These are phyloP conservation scores for Myathropa florea DNA, from an alignment of 2,888 invertebrate species.

Conservation along the genomic window DNA sequence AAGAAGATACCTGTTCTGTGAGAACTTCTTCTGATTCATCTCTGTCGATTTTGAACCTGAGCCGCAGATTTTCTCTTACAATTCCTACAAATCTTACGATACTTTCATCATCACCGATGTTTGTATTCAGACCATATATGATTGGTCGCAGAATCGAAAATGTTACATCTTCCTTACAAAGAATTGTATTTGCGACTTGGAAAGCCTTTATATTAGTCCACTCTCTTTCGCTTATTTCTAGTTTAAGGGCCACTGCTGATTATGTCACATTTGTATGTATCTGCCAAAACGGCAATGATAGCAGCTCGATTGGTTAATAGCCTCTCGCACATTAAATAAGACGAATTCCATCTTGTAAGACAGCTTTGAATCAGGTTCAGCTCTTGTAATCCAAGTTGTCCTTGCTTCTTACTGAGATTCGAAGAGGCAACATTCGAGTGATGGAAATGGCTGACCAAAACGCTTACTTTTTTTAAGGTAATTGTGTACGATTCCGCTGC, in stretches of 20 bases:
- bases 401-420: slow-evolving; percentile 4
- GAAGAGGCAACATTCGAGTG: not conserved
- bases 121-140: not conserved
- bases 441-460: not conserved
- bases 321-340: slow-evolving; percentile 12
- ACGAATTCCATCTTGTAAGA: slow-evolving; percentile 1
- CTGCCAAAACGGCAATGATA: slow-evolving; percentile 14
- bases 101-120: not conserved
- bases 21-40: slow-evolving; percentile 9
- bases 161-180: slow-evolving; percentile 9
- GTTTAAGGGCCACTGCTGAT: not conserved
- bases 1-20: not conserved
- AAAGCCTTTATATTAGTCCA: not conserved
- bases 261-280: not conserved
- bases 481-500: too few relatives aligned
- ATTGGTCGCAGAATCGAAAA: slow-evolving; percentile 17
- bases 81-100: not conserved
- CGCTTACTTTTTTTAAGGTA: not conserved
- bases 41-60: slow-evolving; percentile 4
- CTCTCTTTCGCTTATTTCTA: not conserved
- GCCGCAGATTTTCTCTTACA: not conserved
- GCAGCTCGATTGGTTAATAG: not conserved
- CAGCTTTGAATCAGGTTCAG: slow-evolving; percentile 27
- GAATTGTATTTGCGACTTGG: slow-evolving; percentile 1
- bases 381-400: slow-evolving; percentile 12